These are phyloP conservation scores for Gallinago stenura DNA, from an alignment of 2,797 vertebrate species.

Conservation along the genomic window DNA sequence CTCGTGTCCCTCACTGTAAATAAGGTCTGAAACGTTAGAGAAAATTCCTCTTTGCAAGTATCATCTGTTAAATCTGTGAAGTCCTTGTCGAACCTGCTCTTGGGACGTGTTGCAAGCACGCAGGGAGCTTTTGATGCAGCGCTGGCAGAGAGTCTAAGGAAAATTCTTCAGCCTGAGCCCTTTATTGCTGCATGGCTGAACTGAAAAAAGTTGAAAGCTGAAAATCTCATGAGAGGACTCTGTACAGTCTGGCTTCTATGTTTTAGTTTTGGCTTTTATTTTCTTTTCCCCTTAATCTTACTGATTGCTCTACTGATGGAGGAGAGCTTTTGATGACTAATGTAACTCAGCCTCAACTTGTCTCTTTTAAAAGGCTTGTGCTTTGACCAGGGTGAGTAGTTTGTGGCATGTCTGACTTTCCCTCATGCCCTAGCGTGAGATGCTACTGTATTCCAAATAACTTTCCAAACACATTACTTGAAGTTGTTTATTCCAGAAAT, in stretches of 20 bases:
- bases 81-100: not conserved
- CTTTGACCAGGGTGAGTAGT: not conserved
- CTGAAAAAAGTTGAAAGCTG: constrained; percentile 53
- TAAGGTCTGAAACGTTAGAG: not conserved
- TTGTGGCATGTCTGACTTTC: not conserved
- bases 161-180: constrained; percentile 62
- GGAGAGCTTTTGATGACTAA: not conserved
- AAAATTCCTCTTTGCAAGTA: not conserved
- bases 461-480: not conserved
- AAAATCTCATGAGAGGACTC: constrained; percentile 30
- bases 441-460: not conserved
- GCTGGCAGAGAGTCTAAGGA: constrained; percentile 52
- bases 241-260: not conserved
- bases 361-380: not conserved
- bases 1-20: constrained; percentile 2
- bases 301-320: not conserved
- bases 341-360: not conserved
- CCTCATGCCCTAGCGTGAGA: not conserved
- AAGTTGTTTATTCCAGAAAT: not conserved
- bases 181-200: constrained; percentile 78
- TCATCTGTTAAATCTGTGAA: not conserved
- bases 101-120: not conserved
- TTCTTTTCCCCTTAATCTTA: not conserved
- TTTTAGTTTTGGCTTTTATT: not conserved
- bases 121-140: constrained; percentile 10